Evolutionary conservation across 2,888 invertebrate genomes (phyloP).

Genomic region (Muscina levida): DNA sequence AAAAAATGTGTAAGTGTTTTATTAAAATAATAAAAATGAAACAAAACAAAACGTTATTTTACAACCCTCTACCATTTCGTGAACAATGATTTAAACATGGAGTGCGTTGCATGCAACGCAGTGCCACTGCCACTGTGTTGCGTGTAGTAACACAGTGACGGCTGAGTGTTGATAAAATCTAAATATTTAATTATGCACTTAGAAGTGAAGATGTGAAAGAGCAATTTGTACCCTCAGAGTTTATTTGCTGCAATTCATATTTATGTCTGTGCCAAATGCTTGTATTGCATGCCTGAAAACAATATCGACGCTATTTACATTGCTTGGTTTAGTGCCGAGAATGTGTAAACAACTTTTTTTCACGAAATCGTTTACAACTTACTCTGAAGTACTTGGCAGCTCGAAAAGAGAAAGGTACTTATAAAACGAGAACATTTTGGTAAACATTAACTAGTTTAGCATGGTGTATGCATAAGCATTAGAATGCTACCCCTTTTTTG

Average conservation of each 20-base stretch:
- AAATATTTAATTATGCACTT: slow-evolving; percentile 44
- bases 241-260: slow-evolving; percentile 42
- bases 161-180: slow-evolving; percentile 41
- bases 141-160: neutral
- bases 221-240: slow-evolving; percentile 5
- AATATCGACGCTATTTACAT: slow-evolving; percentile 21
- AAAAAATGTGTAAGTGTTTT: too few relatives aligned
- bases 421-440: neutral
- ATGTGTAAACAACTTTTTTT: slow-evolving; percentile 20
- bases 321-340: neutral
- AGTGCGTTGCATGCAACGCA: too few relatives aligned
- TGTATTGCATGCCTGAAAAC: slow-evolving; percentile 45
- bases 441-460: too few relatives aligned
- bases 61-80: too few relatives aligned
- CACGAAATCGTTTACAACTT: neutral
- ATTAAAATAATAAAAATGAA: too few relatives aligned
- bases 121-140: neutral
- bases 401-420: neutral
- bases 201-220: neutral
- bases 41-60: too few relatives aligned
- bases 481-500: too few relatives aligned
- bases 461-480: too few relatives aligned
- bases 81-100: too few relatives aligned
- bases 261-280: slow-evolving; percentile 29
- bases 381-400: neutral